Evolutionary conservation across 2,113 vertebrate genomes (phyloP).

Genomic region (Marmota monax): DNA sequence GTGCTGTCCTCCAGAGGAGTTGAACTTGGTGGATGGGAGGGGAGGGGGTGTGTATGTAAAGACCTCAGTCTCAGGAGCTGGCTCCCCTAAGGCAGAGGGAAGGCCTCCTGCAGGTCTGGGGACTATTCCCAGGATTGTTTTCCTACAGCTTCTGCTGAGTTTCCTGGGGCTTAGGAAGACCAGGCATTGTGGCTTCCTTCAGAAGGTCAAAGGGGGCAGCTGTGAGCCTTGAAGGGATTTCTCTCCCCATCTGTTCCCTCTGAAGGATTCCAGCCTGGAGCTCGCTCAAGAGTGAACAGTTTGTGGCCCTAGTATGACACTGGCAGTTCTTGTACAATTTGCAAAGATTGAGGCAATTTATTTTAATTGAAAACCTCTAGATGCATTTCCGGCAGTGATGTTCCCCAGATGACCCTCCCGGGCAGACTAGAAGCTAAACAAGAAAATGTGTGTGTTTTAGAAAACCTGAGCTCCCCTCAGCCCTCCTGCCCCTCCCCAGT

Average conservation of each 20-base stretch:
- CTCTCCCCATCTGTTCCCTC: not conserved
- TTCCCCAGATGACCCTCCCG: slow-evolving; percentile 52
- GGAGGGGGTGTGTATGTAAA: not conserved
- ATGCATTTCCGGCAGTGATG: slow-evolving; percentile 54
- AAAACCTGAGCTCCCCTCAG: not conserved
- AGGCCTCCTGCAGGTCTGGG: not conserved
- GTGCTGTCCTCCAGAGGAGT: not conserved
- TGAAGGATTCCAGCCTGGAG: not conserved
- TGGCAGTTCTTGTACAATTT: not conserved
- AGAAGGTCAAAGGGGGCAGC: not conserved
- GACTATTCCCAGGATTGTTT: not conserved
- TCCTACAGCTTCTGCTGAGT: not conserved
- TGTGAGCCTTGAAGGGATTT: not conserved
- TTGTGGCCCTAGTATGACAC: slow-evolving; percentile 16
- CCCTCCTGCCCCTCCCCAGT: rapidly evolving
- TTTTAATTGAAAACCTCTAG: slow-evolving; percentile 63
- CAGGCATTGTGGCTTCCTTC: not conserved
- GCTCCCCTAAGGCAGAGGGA: not conserved
- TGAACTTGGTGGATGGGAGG: not conserved
- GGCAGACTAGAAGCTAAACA: not conserved
- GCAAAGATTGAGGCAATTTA: slow-evolving; percentile 47
- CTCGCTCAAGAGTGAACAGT: not conserved
- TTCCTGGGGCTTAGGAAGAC: not conserved
- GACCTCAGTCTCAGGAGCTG: rapidly evolving
- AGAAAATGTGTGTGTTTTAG: slow-evolving; percentile 53